Base-by-base conservation (phyloP, 2,888 invertebrate species). In the Parnassius smintheus region DNA sequence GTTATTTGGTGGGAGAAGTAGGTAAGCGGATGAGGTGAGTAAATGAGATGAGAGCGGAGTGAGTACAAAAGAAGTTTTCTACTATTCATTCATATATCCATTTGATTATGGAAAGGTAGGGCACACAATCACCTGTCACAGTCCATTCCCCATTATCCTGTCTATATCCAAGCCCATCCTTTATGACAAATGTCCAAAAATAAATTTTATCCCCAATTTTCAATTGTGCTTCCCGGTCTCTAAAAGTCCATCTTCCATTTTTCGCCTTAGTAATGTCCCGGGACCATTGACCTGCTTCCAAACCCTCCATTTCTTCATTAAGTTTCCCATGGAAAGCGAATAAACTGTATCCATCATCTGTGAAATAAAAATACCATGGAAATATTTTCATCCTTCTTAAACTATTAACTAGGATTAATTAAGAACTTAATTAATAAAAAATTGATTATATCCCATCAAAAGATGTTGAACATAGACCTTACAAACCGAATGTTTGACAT, bases 181-280 rank as follows among this genome's bases (percentile, higher is more conserved):
- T 94, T 56, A 95, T 91, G 0, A 95, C 94, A 73, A 94, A 95
- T 0, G 95, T 93, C 96, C 96, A 96, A 78, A 94, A 96, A 79
- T 96, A 95, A 25, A 96, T 80, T 2, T 86, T 92, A 75, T 96
- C 96, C 0, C 95, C 95, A 0, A 87, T 72, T 70, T 94, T 94
- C n/a, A 96, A 77, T 62, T 81, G 72, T 0, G 93, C 93, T 1
- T 81, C 81, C 1, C 84, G 87, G 75, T 96, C 95, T 18, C 91
- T 87, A 76, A 95, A 96, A 0, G 86, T 93, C 95, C 95, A 96
- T 65, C 93, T 86, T 2, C 94, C 95, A 58, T 93, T 85, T 69
- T 92, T 94, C 0, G 92, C 78, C 68, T 90, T 94, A 0, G 91
- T 77, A 65, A 96, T 94, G 71, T 96, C 96, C 51, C 92, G 84